Conservation (phyloP, 2,888 invertebrate species). For the Prionchulus punctatus region DNA sequence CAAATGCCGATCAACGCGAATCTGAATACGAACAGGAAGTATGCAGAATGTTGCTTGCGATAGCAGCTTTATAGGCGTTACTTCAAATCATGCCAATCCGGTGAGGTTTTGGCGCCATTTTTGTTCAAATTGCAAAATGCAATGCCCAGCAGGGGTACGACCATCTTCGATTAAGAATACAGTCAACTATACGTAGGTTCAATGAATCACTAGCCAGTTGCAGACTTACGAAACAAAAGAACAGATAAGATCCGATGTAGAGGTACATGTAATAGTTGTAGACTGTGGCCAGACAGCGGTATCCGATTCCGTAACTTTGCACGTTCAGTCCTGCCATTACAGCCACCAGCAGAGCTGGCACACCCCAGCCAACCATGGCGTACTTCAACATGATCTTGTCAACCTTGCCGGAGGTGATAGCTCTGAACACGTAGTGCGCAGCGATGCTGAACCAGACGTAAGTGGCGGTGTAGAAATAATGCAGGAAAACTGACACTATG, state of each 20-base stretch:
- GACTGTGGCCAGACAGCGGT: conserved; percentile 8
- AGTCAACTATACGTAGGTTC: too few species aligned
- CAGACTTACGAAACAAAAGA: neutral
- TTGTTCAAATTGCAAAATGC: conserved; percentile 3
- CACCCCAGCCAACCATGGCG: conserved; percentile 7
- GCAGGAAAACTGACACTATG: conserved; percentile 13
- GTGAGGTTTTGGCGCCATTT: neutral
- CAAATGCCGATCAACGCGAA: neutral
- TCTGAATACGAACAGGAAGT: too few species aligned
- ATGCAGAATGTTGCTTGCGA: too few species aligned
- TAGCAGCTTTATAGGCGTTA: too few species aligned
- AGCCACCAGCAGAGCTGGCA: conserved; percentile 4
- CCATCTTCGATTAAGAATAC: too few species aligned
- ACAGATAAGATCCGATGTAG: conserved; percentile 4
- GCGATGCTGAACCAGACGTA: conserved; percentile 7
- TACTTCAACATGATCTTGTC: conserved; percentile 4
- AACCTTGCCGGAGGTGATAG: conserved; percentile 6
- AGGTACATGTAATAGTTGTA: conserved; percentile 6
- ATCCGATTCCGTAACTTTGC: conserved; percentile 5
- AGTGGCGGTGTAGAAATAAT: conserved; percentile 14
- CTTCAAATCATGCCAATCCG: conserved; percentile 3
- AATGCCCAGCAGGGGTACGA: conserved; percentile 3
- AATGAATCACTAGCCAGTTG: too few species aligned
- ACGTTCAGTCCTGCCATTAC: neutral
- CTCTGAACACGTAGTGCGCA: conserved; percentile 9